phyloP scores from a whole-genome alignment of 2,888 invertebrate species.

The Drosophila dives region DNA sequence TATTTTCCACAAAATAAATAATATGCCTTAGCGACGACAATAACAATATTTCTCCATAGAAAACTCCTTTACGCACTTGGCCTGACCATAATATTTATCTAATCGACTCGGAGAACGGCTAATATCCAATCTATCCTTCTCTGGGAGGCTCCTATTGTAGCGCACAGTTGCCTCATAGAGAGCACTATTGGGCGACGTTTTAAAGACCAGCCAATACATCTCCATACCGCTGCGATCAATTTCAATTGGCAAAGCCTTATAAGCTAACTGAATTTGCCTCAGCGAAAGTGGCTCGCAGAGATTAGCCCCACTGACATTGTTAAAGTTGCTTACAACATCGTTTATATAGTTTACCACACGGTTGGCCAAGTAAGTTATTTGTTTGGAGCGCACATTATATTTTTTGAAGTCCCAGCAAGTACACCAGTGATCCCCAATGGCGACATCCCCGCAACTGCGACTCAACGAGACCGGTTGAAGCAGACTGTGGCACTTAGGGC shows the following conservation, averaged over 20 bases:
- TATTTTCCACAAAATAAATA: background rate
- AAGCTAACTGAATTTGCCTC: conserved; percentile 86
- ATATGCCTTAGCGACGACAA: conserved; percentile 77
- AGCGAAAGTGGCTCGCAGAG: conserved; percentile 86
- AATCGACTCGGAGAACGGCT: conserved; percentile 87
- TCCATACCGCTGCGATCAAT: conserved; percentile 41
- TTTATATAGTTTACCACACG: conserved; percentile 81
- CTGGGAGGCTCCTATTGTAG: conserved; percentile 67
- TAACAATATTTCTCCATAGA: conserved; percentile 87
- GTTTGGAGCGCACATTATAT: conserved; percentile 84
- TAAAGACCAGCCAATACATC: conserved; percentile 89
- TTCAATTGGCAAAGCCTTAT: conserved; percentile 78
- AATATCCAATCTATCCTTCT: conserved; percentile 83
- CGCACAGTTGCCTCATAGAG: conserved; percentile 90
- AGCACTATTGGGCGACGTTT: conserved; percentile 88
- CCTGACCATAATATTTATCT: conserved; percentile 86
- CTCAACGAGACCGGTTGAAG: conserved; percentile 87
- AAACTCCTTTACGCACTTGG: conserved; percentile 85
- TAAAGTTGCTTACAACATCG: conserved; percentile 68
- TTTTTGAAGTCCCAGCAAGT: conserved; percentile 88
- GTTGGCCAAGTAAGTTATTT: conserved; percentile 86
- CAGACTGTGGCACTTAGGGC: conserved; percentile 88
- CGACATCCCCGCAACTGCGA: conserved; percentile 89
- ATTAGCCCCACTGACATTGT: conserved; percentile 75
- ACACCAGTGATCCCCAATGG: conserved; percentile 91